Conservation (phyloP, 2,113 vertebrate genomes). For the Etheostoma spectabile region DNA sequence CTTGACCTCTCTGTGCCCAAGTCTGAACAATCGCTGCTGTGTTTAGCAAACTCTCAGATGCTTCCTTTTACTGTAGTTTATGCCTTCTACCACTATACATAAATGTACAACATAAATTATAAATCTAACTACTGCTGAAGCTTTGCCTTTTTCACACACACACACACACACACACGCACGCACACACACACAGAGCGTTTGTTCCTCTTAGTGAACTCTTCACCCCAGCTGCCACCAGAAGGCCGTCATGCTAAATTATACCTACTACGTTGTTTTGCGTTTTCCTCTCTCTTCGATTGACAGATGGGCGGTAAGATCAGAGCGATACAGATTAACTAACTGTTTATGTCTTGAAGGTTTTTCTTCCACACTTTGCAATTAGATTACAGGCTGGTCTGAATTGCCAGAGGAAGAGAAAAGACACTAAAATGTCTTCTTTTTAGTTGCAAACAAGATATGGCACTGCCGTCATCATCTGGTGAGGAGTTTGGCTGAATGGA, state of each 20-base stretch:
- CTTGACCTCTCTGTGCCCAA: conserved; percentile 63
- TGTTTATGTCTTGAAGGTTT: conserved; percentile 50
- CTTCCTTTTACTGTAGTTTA: conserved; percentile 35
- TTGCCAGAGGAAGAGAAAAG: conserved; percentile 14
- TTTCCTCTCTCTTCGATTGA: conserved; percentile 63
- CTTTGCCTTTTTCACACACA: conserved; percentile 30
- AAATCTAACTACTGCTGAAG: conserved; percentile 19
- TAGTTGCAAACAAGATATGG: conserved; percentile 10
- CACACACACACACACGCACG: conserved; percentile 25
- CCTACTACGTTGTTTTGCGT: conserved; percentile 66
- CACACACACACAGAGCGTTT: conserved; percentile 19
- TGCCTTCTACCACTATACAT: conserved; percentile 43
- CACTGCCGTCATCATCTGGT: neutral
- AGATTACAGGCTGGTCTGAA: conserved; percentile 54
- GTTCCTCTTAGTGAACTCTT: conserved; percentile 73
- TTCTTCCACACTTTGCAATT: conserved; percentile 59
- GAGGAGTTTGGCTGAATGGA: conserved; percentile 3
- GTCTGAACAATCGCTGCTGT: conserved; percentile 58
- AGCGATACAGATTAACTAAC: conserved; percentile 64
- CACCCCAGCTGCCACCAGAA: conserved; percentile 68
- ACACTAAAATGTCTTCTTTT: neutral
- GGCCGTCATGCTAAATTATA: conserved; percentile 70
- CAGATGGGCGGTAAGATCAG: conserved; percentile 75
- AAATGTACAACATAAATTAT: conserved; percentile 37
- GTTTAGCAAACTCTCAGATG: conserved; percentile 60